Conservation (phyloP, 2,797 vertebrate genomes). For the Cheirogaleus major region DNA sequence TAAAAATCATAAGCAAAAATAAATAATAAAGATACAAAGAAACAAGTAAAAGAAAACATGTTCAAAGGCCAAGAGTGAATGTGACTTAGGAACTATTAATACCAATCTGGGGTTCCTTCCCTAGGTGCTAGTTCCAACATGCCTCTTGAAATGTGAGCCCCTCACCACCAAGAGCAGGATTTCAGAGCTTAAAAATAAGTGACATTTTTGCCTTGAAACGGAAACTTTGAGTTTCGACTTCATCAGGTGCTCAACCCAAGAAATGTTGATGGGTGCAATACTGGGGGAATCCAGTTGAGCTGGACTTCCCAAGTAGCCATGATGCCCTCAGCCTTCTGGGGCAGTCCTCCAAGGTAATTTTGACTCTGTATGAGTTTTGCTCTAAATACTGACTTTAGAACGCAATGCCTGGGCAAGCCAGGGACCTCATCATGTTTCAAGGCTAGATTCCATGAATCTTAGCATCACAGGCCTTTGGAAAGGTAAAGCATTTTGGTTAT, state of each 20-base stretch:
- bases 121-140: background rate
- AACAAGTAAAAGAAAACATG: background rate
- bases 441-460: background rate
- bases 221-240: background rate
- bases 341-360: background rate
- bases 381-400: background rate
- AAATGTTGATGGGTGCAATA: fast-evolving
- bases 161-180: background rate
- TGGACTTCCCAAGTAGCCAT: fast-evolving
- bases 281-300: background rate
- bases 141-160: background rate
- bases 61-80: fast-evolving
- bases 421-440: background rate
- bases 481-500: background rate
- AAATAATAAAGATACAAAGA: background rate
- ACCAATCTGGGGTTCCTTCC: background rate
- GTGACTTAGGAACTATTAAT: fast-evolving
- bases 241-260: background rate
- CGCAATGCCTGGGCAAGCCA: fast-evolving
- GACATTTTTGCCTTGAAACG: background rate
- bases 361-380: background rate
- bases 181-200: background rate
- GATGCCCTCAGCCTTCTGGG: fast-evolving
- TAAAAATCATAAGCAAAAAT: conserved; percentile 2
- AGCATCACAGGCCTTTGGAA: background rate